Evolutionary conservation across 2,113 vertebrate genomes (phyloP).

Genomic region (Rhegmatorhina hoffmannsi): DNA sequence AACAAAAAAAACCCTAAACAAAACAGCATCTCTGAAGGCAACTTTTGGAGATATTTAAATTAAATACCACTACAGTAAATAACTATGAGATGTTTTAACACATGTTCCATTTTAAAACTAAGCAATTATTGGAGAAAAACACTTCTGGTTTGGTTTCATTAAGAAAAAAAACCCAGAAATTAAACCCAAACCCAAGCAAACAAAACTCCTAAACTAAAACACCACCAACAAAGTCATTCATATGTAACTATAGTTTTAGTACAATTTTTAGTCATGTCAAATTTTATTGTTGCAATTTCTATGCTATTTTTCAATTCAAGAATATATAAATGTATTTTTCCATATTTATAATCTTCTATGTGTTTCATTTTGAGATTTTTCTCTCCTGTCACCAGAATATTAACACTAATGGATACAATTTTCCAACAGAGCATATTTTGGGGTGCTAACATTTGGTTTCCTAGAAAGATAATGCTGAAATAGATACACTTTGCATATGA

Average conservation of each 20-base stretch:
- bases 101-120: background rate
- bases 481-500: background rate
- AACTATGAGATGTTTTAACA: background rate
- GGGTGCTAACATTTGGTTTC: background rate
- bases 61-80: background rate
- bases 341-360: background rate
- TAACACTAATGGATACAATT: background rate
- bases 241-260: background rate
- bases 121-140: background rate
- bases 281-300: background rate
- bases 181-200: background rate
- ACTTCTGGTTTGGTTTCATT: background rate
- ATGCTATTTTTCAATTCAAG: background rate
- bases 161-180: background rate
- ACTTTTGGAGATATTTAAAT: background rate
- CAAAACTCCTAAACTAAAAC: background rate
- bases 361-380: background rate
- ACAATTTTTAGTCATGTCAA: background rate
- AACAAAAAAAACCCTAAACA: no score
- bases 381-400: background rate
- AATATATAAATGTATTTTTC: background rate
- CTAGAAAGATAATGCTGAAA: background rate
- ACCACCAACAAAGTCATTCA: background rate
- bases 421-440: background rate
- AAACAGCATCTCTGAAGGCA: background rate